Conservation (phyloP, 1,140 invertebrate species). For the Berghia stephanieae region DNA sequence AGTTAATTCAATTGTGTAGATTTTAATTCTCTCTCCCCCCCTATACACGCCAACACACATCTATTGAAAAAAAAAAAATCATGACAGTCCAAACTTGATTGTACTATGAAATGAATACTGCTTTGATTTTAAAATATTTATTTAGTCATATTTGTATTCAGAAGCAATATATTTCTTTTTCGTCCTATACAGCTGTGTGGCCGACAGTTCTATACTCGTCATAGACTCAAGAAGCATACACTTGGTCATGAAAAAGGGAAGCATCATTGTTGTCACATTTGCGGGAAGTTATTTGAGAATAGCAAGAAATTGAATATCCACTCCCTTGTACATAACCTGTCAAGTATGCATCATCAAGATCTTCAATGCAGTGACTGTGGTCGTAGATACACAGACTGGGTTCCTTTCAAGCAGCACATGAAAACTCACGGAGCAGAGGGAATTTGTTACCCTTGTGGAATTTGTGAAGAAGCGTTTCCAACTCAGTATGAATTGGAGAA, state of each 20-base stretch:
- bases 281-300: slow-evolving; percentile 40
- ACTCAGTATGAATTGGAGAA: slow-evolving; percentile 40
- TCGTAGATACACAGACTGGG: slow-evolving; percentile 36
- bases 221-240: slow-evolving; percentile 36
- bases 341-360: slow-evolving; percentile 33
- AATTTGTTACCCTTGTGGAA: slow-evolving; percentile 37
- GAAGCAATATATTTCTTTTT: no score
- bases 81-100: no score
- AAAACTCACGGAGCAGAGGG: slow-evolving; percentile 40
- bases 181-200: slow-evolving; percentile 32
- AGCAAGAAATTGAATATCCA: slow-evolving; percentile 35
- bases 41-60: no score
- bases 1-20: no score
- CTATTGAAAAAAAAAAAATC: no score
- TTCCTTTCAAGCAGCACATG: slow-evolving; percentile 41
- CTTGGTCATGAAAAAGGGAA: slow-evolving; percentile 38
- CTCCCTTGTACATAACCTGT: slow-evolving; percentile 32
- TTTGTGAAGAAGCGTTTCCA: slow-evolving; percentile 33
- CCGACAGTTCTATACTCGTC: slow-evolving; percentile 37
- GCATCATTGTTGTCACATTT: slow-evolving; percentile 36
- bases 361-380: slow-evolving; percentile 37
- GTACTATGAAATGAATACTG: no score
- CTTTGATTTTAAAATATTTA: no score
- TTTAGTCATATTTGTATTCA: no score
- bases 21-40: no score